Base-by-base conservation (phyloP, 2,888 invertebrate species). In the Drosophila pegasa region DNA sequence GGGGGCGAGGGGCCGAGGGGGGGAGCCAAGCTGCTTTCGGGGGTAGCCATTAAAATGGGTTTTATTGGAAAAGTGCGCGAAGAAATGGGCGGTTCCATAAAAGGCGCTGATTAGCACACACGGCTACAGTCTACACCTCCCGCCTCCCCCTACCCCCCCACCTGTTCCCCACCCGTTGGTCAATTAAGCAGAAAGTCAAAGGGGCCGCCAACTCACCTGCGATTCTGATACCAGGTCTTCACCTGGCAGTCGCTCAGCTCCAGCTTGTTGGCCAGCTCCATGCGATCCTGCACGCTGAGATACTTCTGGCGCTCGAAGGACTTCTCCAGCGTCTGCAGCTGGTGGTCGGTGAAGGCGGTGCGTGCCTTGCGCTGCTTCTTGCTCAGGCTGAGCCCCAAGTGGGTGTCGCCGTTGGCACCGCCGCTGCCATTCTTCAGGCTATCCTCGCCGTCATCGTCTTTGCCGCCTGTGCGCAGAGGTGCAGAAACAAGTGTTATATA, bases 201-300 rank as follows among this genome's bases (percentile, higher is more conserved):
- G 62, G 33, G 12, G 20, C 86, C 76, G 75, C 57, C 58, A 31
- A 79, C 95, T 94, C 92, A 98, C 98, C 99, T 95, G 94, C 99
- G 94, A 93, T 99, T 99, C 93, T 99, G 99, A 93, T 99, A 99
- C 99, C 99, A 99, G 88, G 99, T 99, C 93, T 99, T 99, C 92
- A 99, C 99, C 94, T 99, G 99, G 58, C 99, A 99, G 93, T 99
- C 99, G 43, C 98, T 98, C 75, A 99, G 94, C 90, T 98, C 97
- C 88, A 99, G 94, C 93, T 98, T 97, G 68, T 98, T 97, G 3
- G 99, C 99, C 89, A 99, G 93, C 93, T 99, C 99, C 98, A 99
- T 98, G 87, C 99, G 94, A 92, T 99, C 99, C 92, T 99, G 99
- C 27, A 98, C 98, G 91, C 97, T 97, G 76, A 98, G 95, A 93